These are phyloP conservation scores for Drosophila simulans DNA, from an alignment of 1,140 invertebrate genomes.

Conservation along the genomic window DNA sequence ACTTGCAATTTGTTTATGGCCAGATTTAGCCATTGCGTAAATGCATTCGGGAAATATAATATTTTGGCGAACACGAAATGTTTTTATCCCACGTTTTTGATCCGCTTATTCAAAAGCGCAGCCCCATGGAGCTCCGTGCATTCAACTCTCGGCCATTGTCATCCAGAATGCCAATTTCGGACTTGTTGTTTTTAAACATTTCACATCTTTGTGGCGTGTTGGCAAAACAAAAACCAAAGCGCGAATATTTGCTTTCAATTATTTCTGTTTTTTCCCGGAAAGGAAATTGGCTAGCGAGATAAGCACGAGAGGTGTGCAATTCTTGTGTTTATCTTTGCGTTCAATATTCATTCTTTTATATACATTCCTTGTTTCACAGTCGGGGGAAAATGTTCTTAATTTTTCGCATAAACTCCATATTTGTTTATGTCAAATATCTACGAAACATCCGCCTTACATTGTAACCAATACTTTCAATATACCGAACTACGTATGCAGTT, in stretches of 20 bases:
- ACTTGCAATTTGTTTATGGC: constrained; percentile 44
- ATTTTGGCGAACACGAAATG: constrained; percentile 31
- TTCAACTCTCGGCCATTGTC: constrained; percentile 34
- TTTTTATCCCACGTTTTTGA: constrained; percentile 2
- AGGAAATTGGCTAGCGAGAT: constrained; percentile 27
- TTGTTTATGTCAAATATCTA: background rate
- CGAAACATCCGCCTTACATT: background rate
- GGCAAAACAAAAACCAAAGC: constrained; percentile 25
- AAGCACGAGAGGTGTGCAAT: constrained; percentile 1
- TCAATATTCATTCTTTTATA: constrained; percentile 22
- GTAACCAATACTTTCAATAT: constrained; percentile 13
- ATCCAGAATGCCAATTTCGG: background rate
- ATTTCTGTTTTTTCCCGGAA: constrained; percentile 38
- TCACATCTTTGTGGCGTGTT: background rate
- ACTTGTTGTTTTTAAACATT: constrained; percentile 14
- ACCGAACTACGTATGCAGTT: background rate
- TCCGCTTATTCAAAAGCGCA: constrained; percentile 11
- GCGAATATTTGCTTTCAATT: constrained; percentile 61
- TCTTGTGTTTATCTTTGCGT: constrained; percentile 21
- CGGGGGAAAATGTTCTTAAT: background rate
- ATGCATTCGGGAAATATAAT: constrained; percentile 46
- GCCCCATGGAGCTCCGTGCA: constrained; percentile 13
- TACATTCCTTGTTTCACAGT: background rate
- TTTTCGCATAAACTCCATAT: constrained; percentile 13
- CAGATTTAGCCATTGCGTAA: constrained; percentile 65